Conservation (phyloP, 2,888 invertebrate species). For the Dorcus parallelipipedus region DNA sequence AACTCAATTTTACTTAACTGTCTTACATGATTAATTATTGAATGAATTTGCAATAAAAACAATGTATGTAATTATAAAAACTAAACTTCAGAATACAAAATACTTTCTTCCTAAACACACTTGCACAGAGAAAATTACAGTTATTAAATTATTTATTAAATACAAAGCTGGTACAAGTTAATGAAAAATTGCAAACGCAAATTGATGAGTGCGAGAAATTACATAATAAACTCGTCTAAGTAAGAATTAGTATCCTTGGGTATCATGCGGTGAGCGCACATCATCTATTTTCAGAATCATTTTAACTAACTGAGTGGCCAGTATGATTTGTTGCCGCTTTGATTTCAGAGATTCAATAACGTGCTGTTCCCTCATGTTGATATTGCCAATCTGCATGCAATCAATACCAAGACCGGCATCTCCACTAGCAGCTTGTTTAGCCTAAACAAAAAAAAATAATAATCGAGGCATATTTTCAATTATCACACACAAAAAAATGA, state of each 20-base stretch:
- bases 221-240: neutral
- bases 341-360: constrained; percentile 96
- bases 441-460: constrained; percentile 39
- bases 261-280: constrained; percentile 60
- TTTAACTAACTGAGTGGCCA: constrained; percentile 97
- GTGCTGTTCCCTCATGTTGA: constrained; percentile 91
- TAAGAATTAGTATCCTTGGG: constrained; percentile 21
- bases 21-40: no score
- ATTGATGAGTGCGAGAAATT: neutral
- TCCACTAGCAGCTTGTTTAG: constrained; percentile 79
- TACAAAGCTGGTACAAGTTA: no score
- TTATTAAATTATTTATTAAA: no score
- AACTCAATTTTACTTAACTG: no score
- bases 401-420: constrained; percentile 91
- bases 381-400: constrained; percentile 78
- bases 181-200: no score
- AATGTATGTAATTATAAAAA: no score
- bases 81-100: no score
- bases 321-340: constrained; percentile 93
- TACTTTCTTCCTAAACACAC: no score
- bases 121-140: no score
- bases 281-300: constrained; percentile 99
- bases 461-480: neutral
- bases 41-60: no score
- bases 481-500: neutral